Conservation (phyloP, 2,888 invertebrate species). For the Ectobius pallidus region DNA sequence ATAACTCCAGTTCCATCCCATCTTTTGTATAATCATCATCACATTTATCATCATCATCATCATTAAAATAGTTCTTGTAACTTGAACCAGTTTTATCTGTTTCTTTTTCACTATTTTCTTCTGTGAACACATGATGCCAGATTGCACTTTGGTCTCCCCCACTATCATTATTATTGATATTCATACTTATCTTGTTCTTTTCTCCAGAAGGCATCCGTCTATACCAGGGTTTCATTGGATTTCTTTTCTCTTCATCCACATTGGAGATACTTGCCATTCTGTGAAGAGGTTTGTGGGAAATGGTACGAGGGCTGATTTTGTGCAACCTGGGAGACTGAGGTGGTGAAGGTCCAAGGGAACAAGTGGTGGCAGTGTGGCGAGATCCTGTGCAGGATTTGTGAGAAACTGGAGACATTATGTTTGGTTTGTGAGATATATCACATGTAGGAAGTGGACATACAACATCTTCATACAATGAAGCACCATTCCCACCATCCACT, state of each 20-base stretch:
- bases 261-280: neutral
- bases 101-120: neutral
- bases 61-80: conserved; percentile 10
- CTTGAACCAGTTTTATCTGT: neutral
- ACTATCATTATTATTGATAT: neutral
- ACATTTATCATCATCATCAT: conserved; percentile 2
- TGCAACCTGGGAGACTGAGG: conserved; percentile 1
- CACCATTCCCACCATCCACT: neutral
- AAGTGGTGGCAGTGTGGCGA: conserved; percentile 24
- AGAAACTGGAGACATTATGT: conserved; percentile 1
- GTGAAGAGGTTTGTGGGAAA: neutral
- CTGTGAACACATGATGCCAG: conserved; percentile 34
- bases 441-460: neutral
- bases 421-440: neutral
- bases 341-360: conserved; percentile 7
- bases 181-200: neutral
- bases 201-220: neutral
- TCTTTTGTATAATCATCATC: conserved; percentile 17
- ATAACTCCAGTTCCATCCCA: conserved; percentile 29
- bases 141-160: conserved; percentile 13
- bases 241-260: neutral
- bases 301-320: neutral
- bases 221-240: conserved; percentile 3
- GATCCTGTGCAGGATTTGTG: conserved; percentile 18
- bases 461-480: neutral